phyloP scores from a whole-genome alignment of 2,113 vertebrate genomes.

The Pelmatolapia mariae region DNA sequence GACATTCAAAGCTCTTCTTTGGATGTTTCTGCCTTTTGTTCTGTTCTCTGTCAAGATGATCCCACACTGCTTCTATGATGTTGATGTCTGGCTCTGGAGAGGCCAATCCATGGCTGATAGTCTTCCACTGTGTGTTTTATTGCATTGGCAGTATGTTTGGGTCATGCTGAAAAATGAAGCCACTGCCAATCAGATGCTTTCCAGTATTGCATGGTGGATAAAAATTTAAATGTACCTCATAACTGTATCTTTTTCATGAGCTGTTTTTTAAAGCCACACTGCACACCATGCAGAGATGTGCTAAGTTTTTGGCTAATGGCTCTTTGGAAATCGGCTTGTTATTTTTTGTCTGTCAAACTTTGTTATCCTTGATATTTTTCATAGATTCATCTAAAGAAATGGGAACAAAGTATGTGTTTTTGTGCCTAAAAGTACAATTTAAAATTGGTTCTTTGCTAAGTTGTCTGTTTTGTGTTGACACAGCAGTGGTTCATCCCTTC shows the following conservation, averaged over 20 bases:
- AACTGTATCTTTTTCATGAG: not conserved
- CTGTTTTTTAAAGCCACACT: not conserved
- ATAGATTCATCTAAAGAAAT: not conserved
- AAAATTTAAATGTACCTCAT: not conserved
- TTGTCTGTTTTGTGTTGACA: not conserved
- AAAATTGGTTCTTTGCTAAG: not conserved
- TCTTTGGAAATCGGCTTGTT: not conserved
- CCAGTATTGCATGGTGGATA: not conserved
- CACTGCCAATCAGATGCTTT: not conserved
- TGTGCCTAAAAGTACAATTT: not conserved
- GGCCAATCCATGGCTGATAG: not conserved
- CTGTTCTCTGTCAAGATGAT: not conserved
- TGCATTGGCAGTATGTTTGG: not conserved
- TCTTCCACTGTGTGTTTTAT: not conserved
- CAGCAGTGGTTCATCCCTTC: not conserved
- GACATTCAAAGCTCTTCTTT: not conserved
- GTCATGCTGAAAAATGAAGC: not conserved
- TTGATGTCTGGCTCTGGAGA: not conserved
- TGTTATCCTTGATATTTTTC: not conserved
- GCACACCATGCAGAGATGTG: not conserved
- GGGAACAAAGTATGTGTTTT: not conserved
- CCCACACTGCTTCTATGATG: not conserved
- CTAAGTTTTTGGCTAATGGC: not conserved
- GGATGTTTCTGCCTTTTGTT: not conserved
- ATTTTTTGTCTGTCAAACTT: not conserved